These are phyloP conservation scores for Varroa destructor DNA, from an alignment of 1,140 invertebrate species.

Conservation along the genomic window DNA sequence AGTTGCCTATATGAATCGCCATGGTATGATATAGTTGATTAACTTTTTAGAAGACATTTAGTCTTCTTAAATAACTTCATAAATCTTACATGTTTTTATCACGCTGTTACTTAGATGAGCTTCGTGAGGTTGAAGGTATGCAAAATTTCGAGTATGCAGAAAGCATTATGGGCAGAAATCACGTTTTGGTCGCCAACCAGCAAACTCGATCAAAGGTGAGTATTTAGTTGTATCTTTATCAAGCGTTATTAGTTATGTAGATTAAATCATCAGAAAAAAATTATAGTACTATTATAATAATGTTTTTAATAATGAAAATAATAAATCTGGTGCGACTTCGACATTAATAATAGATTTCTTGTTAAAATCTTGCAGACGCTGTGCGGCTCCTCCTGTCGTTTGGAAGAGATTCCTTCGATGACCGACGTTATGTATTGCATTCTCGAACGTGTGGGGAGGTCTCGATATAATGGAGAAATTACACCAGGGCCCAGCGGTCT, in stretches of 20 bases:
- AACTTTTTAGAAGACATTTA: no score
- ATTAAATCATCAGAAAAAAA: neutral
- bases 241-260: no score
- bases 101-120: neutral
- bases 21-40: no score
- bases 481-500: conserved; percentile 53
- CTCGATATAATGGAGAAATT: conserved; percentile 54
- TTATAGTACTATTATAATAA: neutral
- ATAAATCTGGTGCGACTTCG: neutral
- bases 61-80: no score
- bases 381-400: neutral
- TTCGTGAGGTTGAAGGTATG: neutral
- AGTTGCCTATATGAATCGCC: no score
- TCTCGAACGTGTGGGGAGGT: conserved; percentile 60
- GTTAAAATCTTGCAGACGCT: neutral
- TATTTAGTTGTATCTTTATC: neutral
- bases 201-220: conserved; percentile 10
- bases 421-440: conserved; percentile 49
- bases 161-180: neutral
- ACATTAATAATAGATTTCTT: neutral
- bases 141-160: conserved; percentile 7
- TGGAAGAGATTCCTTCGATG: conserved; percentile 12
- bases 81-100: no score
- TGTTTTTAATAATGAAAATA: neutral
- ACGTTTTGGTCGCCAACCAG: conserved; percentile 10